phyloP scores from a whole-genome alignment of 2,888 invertebrate genomes.

The Metalampra italica region DNA sequence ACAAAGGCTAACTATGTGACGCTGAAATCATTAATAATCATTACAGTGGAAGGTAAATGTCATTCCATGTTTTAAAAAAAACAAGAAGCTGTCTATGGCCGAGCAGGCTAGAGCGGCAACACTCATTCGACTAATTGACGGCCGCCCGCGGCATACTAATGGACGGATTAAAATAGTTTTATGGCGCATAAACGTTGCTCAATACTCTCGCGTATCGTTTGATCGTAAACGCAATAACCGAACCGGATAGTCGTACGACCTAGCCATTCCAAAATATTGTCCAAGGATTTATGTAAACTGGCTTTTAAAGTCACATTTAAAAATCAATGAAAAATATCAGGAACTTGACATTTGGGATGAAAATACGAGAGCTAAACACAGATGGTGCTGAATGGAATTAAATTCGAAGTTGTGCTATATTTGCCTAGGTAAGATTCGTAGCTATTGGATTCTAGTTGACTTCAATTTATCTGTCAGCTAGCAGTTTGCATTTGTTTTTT shows the following conservation, averaged over 20 bases:
- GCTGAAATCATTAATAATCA: neutral
- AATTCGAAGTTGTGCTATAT: too few relatives aligned
- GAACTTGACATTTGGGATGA: too few relatives aligned
- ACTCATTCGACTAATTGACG: slow-evolving; percentile 54
- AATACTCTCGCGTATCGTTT: slow-evolving; percentile 16
- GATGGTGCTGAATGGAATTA: too few relatives aligned
- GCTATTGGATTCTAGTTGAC: too few relatives aligned
- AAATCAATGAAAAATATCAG: too few relatives aligned
- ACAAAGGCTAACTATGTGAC: neutral
- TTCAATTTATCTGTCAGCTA: too few relatives aligned
- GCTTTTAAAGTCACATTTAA: too few relatives aligned
- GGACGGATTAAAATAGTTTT: slow-evolving; percentile 67
- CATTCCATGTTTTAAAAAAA: neutral
- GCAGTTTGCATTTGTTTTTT: too few relatives aligned
- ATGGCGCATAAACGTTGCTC: slow-evolving; percentile 56
- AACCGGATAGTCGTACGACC: neutral
- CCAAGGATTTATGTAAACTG: neutral
- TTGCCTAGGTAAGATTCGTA: too few relatives aligned
- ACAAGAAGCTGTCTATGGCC: neutral
- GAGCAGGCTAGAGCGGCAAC: slow-evolving; percentile 6
- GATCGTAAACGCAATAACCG: slow-evolving; percentile 2
- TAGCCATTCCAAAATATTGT: neutral
- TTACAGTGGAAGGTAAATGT: neutral
- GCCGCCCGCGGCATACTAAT: slow-evolving; percentile 64
- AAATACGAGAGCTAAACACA: too few relatives aligned